Evolutionary conservation across 2,888 invertebrate species (phyloP).

Genomic region (Himalopsyche tibetana): DNA sequence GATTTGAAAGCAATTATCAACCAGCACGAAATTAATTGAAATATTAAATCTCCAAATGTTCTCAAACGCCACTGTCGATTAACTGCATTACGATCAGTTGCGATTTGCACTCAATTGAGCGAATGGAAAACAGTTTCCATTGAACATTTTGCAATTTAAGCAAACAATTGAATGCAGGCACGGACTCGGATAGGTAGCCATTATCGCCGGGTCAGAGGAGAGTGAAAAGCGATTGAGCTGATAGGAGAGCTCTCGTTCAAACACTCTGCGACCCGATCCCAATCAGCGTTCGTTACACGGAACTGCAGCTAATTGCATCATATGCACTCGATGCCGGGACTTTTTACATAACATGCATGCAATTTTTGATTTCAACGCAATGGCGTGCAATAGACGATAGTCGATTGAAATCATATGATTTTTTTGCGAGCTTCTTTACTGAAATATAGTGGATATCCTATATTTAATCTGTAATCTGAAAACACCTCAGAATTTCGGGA

Average conservation of each 20-base stretch:
- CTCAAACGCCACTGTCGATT: slow-evolving; percentile 67
- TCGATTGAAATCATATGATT: no score
- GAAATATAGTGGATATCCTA: no score
- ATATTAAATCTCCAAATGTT: not conserved
- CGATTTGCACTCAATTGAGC: slow-evolving; percentile 77
- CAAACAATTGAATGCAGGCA: slow-evolving; percentile 67
- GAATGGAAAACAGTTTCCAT: slow-evolving; percentile 79
- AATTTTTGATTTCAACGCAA: slow-evolving; percentile 7
- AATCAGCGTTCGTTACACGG: slow-evolving; percentile 69
- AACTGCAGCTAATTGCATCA: slow-evolving; percentile 68
- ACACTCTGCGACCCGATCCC: slow-evolving; percentile 71
- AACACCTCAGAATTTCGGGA: no score
- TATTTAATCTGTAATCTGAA: no score
- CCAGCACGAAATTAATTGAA: no score
- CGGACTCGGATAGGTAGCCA: slow-evolving; percentile 71
- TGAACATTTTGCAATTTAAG: slow-evolving; percentile 77
- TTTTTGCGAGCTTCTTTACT: no score
- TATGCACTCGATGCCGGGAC: slow-evolving; percentile 45
- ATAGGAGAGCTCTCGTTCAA: slow-evolving; percentile 23
- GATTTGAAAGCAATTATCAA: no score
- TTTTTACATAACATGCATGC: slow-evolving; percentile 39
- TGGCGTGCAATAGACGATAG: not conserved
- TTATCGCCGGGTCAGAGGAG: slow-evolving; percentile 70
- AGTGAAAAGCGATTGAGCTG: not conserved
- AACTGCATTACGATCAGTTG: slow-evolving; percentile 79